These are phyloP conservation scores for Jaculus jaculus DNA, from an alignment of 2,113 vertebrate genomes.

Conservation along the genomic window DNA sequence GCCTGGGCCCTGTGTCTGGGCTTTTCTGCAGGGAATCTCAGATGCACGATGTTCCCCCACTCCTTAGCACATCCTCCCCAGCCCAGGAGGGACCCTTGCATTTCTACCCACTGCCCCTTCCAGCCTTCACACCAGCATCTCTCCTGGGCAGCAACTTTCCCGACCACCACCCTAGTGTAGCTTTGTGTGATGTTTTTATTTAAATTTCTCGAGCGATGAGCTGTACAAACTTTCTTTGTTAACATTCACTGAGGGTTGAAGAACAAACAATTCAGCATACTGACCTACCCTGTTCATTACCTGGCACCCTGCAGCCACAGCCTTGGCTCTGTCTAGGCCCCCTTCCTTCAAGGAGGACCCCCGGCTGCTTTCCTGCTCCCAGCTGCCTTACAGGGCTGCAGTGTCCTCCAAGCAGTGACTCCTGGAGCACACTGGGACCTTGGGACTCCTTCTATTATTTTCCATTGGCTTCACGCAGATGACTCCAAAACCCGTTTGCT, in stretches of 20 bases:
- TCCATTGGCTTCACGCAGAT: not conserved
- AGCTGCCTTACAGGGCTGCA: too few species aligned
- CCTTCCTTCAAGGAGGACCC: not conserved
- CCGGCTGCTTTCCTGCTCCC: not conserved
- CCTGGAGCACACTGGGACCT: not conserved
- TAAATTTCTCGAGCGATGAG: not conserved
- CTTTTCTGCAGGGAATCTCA: not conserved
- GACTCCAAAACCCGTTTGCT: too few species aligned
- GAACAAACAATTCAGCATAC: not conserved
- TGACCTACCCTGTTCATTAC: not conserved
- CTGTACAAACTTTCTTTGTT: not conserved
- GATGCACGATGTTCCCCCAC: not conserved
- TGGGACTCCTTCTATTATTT: too few species aligned
- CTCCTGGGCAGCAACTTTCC: accelerated
- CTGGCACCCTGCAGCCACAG: not conserved
- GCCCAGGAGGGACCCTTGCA: not conserved
- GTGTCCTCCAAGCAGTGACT: not conserved
- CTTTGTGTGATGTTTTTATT: not conserved
- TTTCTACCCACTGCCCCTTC: not conserved
- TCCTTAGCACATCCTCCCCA: not conserved
- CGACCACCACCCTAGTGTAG: too few species aligned
- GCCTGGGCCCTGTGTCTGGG: too few species aligned
- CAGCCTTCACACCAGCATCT: too few species aligned
- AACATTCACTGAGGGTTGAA: too few species aligned
- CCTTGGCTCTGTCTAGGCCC: too few species aligned